Conservation (phyloP, 2,888 invertebrate genomes). For the Callyntrura sp. region DNA sequence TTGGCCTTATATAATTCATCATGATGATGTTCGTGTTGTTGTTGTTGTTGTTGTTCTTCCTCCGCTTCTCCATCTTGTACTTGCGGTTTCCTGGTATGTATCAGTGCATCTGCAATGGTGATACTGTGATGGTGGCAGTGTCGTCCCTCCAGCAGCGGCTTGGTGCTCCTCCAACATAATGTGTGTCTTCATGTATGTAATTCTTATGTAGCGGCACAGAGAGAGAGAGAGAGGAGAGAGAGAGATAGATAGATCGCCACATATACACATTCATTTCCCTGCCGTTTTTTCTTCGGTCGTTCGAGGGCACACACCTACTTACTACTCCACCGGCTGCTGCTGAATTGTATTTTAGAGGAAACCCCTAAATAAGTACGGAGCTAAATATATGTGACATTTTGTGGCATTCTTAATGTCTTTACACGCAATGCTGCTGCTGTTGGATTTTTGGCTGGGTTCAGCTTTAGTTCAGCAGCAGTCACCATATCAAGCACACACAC, state of each 20-base stretch:
- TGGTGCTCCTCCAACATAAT: constrained; percentile 1
- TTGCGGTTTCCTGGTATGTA: not conserved
- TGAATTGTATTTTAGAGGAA: constrained; percentile 24
- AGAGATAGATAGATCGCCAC: constrained; percentile 40
- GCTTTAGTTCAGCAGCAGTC: constrained; percentile 8
- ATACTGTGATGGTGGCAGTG: not conserved
- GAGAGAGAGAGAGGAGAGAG: not conserved
- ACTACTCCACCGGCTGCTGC: not conserved
- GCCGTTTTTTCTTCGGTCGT: constrained; percentile 3
- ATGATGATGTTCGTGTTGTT: constrained; percentile 58
- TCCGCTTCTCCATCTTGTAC: not conserved
- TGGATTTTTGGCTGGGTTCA: constrained; percentile 32
- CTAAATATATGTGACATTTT: constrained; percentile 64
- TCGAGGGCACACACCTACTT: constrained; percentile 23
- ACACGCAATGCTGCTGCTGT: constrained; percentile 19
- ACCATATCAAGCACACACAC: constrained; percentile 15
- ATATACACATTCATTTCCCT: constrained; percentile 29
- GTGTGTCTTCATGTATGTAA: not conserved
- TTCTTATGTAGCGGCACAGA: not conserved
- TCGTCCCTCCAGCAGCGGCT: not conserved
- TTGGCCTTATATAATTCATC: constrained; percentile 63
- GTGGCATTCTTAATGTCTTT: constrained; percentile 62
- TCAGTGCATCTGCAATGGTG: constrained; percentile 2
- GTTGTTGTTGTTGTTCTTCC: not conserved
- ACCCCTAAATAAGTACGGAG: constrained; percentile 46